A percentile compares a stretch with the other conserved stretches of the same genome.
Conservation (phyloP, 2,888 invertebrate species). For the Dynastes tityus region DNA sequence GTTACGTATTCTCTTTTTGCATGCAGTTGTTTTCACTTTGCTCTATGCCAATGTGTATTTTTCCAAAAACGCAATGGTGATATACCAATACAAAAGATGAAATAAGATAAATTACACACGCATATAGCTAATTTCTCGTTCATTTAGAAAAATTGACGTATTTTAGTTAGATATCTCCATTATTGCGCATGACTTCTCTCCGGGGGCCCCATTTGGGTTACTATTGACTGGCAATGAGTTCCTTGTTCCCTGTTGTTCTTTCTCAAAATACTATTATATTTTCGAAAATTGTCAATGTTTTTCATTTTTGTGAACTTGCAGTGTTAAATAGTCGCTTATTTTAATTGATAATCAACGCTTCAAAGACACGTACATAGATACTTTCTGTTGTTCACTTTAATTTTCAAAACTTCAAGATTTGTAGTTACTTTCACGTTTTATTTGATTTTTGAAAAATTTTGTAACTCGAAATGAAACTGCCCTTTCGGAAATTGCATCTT, state of each 20-base stretch:
- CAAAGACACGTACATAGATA: too few relatives aligned
- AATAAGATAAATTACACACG: too few relatives aligned
- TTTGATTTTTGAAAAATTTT: neutral
- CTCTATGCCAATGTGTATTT: too few relatives aligned
- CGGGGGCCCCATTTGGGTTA: constrained; percentile 36
- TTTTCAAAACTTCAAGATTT: neutral
- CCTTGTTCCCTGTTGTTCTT: constrained; percentile 1
- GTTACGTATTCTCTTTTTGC: too few relatives aligned
- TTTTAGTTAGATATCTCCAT: neutral
- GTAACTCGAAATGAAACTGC: neutral
- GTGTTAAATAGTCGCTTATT: too few relatives aligned
- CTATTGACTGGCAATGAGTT: constrained; percentile 21
- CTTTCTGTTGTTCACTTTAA: neutral
- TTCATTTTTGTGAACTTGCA: too few relatives aligned
- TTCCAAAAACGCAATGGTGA: too few relatives aligned
- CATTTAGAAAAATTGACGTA: constrained; percentile 22
- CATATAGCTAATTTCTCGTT: neutral
- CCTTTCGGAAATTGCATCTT: neutral
- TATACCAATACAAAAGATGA: neutral
- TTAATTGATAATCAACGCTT: too few relatives aligned
- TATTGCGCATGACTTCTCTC: constrained; percentile 34
- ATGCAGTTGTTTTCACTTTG: too few relatives aligned
- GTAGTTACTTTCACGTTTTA: neutral
- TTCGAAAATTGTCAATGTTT: neutral
- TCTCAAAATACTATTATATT: constrained; percentile 13